Conservation (phyloP, 2,113 vertebrate species). For the Oncorhynchus masou region DNA sequence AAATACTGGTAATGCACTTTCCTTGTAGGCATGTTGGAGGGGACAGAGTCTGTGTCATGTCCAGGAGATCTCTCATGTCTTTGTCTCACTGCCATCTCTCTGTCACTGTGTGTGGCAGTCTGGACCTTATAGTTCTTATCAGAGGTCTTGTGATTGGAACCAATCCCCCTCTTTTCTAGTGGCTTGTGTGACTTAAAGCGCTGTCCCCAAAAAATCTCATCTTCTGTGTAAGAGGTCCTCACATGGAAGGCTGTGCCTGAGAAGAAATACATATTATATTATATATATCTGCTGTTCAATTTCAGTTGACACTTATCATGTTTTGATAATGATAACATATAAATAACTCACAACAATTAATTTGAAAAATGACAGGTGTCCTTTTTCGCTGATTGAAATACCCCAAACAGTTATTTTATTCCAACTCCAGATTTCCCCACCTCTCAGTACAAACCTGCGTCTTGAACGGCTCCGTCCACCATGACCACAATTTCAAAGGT, state of each 20-base stretch:
- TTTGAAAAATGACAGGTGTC: not conserved
- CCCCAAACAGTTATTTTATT: not conserved
- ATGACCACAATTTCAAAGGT: conserved; percentile 70
- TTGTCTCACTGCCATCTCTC: conserved; percentile 55
- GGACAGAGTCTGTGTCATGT: not conserved
- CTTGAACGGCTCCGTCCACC: conserved; percentile 71
- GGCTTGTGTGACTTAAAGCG: conserved; percentile 72
- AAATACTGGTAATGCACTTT: not conserved
- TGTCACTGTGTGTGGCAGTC: conserved; percentile 45
- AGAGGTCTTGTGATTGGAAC: conserved; percentile 59
- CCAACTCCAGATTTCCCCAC: not conserved
- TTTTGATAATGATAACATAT: not conserved
- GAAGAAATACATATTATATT: not conserved
- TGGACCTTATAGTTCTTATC: conserved; percentile 69
- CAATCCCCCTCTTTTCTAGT: conserved; percentile 70
- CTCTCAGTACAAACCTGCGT: conserved; percentile 60
- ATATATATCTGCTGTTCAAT: no score
- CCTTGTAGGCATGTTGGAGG: not conserved
- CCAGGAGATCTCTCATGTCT: conserved; percentile 36
- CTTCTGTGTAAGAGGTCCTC: conserved; percentile 69
- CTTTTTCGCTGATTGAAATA: not conserved
- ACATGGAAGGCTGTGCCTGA: conserved; percentile 72
- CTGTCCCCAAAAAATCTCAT: conserved; percentile 74
- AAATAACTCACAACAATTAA: not conserved
- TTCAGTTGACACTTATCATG: no score